Evolutionary conservation across 2,888 invertebrate genomes (phyloP), one percentile per base, ranked within the genome.

Genomic region (Theretra japonica): DNA sequence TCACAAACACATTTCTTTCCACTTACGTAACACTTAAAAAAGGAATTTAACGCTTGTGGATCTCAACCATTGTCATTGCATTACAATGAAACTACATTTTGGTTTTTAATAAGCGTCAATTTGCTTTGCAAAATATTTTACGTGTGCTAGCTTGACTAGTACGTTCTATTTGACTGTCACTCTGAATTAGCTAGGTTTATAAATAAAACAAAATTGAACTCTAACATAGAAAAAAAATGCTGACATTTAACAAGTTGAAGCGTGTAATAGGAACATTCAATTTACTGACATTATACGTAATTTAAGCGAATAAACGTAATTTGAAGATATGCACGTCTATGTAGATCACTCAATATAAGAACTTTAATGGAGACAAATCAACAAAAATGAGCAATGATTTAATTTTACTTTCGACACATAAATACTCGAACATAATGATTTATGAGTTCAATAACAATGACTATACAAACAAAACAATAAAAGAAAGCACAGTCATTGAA

Each of bases 1-100:
- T 65, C 65, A 65, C 65, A 65, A 65, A 65, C 41, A 48, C 48
- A 65, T 65, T 23, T 41, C 41, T 23, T 65, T 21, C 2, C 23
- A 17, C 48, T 65, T 65, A 65, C 17, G 65, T 65, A 65, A 65
- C 48, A 23, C 41, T 41, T 62, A 21, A n/a, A 41, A 65, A 65
- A 65, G 41, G 48, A 57, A 65, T 68, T 17, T 48, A 25, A 56
- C 30, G 30, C 30, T 23, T 62, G 60, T 60, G 28, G n/a, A 68
- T 73, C 73, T 72, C 75, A 73, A 72, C 72, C 65, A 65, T 65
- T 65, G 65, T 65, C 19, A 23, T 5, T 48, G 65, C 48, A 65
- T 48, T 48, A 65, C 62, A 65, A 65, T 65, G 17, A 65, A 2
- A 7, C 4, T 7, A 21, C 23, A 65, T 17, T 23, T 17, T 5